Conservation (phyloP, 2,888 invertebrate genomes). For the Lasioglossum morio region DNA sequence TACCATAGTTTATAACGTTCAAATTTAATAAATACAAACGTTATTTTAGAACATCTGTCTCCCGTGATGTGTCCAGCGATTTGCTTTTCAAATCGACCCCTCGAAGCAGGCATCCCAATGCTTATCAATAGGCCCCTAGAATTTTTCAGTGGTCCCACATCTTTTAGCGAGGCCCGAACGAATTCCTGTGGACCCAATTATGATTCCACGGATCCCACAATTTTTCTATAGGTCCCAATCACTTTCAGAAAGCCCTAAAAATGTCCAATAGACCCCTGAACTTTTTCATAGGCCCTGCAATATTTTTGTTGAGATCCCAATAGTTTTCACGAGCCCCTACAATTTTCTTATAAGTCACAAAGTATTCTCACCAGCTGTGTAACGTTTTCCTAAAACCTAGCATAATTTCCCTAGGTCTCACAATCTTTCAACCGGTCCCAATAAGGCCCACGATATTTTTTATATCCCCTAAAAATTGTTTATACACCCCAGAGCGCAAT, state of each 20-base stretch:
- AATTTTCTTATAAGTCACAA: background rate
- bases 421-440: background rate
- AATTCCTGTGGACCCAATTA: background rate
- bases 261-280: background rate
- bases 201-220: background rate
- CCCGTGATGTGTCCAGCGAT: conserved; percentile 30
- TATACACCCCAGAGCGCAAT: too few relatives aligned
- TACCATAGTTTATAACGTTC: conserved; percentile 52
- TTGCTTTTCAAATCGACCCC: background rate
- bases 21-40: conserved; percentile 54
- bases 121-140: background rate
- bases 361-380: too few relatives aligned
- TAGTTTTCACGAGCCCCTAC: background rate
- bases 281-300: background rate
- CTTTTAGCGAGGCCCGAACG: background rate
- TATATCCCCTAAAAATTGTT: background rate
- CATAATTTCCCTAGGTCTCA: background rate
- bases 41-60: conserved; percentile 50
- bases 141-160: background rate
- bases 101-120: background rate
- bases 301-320: background rate
- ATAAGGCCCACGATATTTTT: background rate
- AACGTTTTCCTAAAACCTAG: background rate
- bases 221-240: background rate
- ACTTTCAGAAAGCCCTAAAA: background rate